These are phyloP conservation scores for Onthophagus taurus DNA, from an alignment of 1,140 invertebrate species.

Conservation along the genomic window DNA sequence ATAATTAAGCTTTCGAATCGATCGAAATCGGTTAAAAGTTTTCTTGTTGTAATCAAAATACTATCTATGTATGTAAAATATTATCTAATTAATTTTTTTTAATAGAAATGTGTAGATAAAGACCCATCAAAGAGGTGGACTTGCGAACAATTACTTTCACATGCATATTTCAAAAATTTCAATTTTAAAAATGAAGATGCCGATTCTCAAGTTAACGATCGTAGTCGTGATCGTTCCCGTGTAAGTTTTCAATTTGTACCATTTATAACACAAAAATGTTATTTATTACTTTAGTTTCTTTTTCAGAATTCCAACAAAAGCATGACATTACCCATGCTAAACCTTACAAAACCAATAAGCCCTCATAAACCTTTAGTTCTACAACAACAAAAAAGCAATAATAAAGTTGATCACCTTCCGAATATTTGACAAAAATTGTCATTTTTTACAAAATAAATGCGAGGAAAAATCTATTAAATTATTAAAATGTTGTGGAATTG, in stretches of 20 bases:
- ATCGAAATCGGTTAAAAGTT: too few species aligned
- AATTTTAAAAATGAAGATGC: constrained; percentile 63
- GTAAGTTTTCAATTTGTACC: constrained; percentile 37
- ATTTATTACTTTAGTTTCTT: constrained; percentile 11
- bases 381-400: constrained; percentile 46
- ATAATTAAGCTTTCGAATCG: too few species aligned
- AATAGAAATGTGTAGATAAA: constrained; percentile 87
- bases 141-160: constrained; percentile 80
- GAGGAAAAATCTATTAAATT: too few species aligned
- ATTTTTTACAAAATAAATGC: constrained; percentile 27
- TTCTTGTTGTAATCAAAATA: too few species aligned
- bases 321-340: constrained; percentile 54
- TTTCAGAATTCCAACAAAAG: constrained; percentile 46
- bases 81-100: constrained; percentile 16
- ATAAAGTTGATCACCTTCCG: constrained; percentile 56
- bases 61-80: constrained; percentile 9
- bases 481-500: too few species aligned
- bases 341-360: constrained; percentile 38
- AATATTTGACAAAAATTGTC: constrained; percentile 52
- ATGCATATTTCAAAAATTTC: constrained; percentile 81
- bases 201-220: constrained; percentile 62
- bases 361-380: constrained; percentile 38
- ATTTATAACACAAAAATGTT: constrained; percentile 1
- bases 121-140: constrained; percentile 86
- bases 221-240: constrained; percentile 50